Evolutionary conservation across 2,797 vertebrate species (phyloP).

Genomic region (Corythornis leucogaster): DNA sequence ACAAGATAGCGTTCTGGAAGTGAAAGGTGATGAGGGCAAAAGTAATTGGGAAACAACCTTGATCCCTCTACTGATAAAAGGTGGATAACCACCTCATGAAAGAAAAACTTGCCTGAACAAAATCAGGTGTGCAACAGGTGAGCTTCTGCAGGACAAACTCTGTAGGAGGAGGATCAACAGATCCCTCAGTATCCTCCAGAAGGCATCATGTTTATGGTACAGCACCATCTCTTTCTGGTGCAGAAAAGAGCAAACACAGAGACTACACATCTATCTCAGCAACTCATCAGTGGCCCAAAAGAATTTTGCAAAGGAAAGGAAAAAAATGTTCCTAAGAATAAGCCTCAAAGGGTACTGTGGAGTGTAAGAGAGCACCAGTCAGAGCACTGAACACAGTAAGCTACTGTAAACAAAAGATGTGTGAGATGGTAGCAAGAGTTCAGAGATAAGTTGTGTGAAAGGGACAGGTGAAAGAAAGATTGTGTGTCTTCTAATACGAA

Average conservation of each 20-base stretch:
- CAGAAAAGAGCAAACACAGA: neutral
- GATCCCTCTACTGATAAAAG: neutral
- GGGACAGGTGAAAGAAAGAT: neutral
- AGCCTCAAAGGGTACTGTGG: neutral
- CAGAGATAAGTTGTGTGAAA: neutral
- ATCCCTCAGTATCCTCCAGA: neutral
- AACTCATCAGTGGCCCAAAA: neutral
- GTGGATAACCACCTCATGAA: neutral
- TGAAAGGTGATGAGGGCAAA: neutral
- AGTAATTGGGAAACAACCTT: neutral
- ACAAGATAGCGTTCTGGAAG: neutral
- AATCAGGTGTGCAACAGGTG: neutral
- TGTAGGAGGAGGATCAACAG: neutral
- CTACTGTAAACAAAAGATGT: neutral
- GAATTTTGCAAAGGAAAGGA: neutral
- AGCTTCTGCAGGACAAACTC: neutral
- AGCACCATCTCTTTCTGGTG: neutral
- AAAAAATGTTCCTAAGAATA: neutral
- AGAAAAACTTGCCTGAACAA: neutral
- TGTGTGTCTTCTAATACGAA: neutral
- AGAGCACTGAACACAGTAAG: neutral
- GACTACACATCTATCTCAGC: neutral
- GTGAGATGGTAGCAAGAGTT: neutral
- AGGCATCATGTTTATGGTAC: neutral
- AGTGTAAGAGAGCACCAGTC: neutral